Base-by-base conservation (phyloP, 1,140 invertebrate species). In the Drosophila truncata region DNA sequence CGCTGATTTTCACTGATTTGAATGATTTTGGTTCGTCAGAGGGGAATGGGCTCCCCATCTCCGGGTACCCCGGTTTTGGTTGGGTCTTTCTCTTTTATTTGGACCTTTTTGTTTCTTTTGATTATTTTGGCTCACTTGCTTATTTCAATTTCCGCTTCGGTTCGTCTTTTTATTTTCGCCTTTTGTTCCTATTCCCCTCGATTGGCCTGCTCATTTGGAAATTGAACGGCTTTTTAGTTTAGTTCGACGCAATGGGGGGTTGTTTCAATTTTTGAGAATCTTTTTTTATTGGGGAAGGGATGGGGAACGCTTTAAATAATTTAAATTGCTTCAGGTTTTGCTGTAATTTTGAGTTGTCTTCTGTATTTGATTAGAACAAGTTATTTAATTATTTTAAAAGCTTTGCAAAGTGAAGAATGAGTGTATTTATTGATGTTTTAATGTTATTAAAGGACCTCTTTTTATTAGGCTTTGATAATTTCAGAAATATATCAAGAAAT, bases 41-140 rank as follows among this genome's bases (percentile, higher is more conserved):
- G 11, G 29, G 71, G 80, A 73, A 69, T 78, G 69, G 46, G 49
- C 49, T 14, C n/a, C 13, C 50, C 29, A 8, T 3, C 18, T 20
- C 73, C 41, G 35, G 61, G 47, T 54, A 35, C 29, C 25, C 25
- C 5, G 10, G 0, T 6, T n/a, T 47, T 6, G 47, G 27, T 20
- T 64, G 42, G 42, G 42, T 14, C 27, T 18, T n/a, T n/a, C 42
- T 47, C 23, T 57, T 80, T 50, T 60, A 52, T 76, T 70, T 11
- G 54, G 50, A 18, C 39, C 20, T 69, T 78, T 77, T 78, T 83
- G 72, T 73, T 69, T 76, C 72, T 74, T 80, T 87, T 83, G 83
- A 83, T 88, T 88, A 80, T 88, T 87, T 87, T 69, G 80, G 58
- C 71, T 88, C 84, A 83, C 67, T 87, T 83, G 77, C 72, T 87